These are phyloP conservation scores for Microcaecilia unicolor DNA, from an alignment of 2,797 vertebrate species.

Conservation along the genomic window DNA sequence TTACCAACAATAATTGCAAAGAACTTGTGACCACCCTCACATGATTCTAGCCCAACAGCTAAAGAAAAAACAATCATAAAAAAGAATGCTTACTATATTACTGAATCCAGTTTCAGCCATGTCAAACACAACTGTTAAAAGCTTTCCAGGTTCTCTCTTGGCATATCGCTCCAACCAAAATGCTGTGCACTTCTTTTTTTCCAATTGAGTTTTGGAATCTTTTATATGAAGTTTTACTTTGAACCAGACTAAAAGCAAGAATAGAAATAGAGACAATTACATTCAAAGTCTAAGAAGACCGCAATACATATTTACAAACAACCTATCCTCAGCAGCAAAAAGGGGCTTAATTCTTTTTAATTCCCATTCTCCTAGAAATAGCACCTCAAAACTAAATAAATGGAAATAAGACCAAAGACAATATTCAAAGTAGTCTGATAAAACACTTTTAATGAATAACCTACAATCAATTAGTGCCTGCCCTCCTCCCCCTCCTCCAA, in stretches of 20 bases:
- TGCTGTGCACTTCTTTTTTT: conserved; percentile 90
- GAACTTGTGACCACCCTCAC: not conserved
- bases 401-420: too few relatives aligned
- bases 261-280: not conserved
- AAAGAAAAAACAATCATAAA: not conserved
- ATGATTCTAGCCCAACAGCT: not conserved
- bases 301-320: too few relatives aligned
- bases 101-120: conserved; percentile 85
- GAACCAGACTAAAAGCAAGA: conserved; percentile 77
- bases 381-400: too few relatives aligned
- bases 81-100: conserved; percentile 79
- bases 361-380: too few relatives aligned
- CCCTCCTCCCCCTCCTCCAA: too few relatives aligned
- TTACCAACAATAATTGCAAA: too few relatives aligned
- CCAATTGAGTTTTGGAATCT: conserved; percentile 74
- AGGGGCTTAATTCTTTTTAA: too few relatives aligned
- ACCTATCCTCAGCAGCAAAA: too few relatives aligned
- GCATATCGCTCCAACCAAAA: conserved; percentile 94
- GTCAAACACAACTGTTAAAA: conserved; percentile 89
- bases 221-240: conserved; percentile 82
- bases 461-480: too few relatives aligned
- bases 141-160: conserved; percentile 86
- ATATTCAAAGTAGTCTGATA: too few relatives aligned
- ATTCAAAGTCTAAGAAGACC: rapidly evolving
- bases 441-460: too few relatives aligned